Conservation (phyloP, 2,113 vertebrate species). For the Oncorhynchus clarkii region DNA sequence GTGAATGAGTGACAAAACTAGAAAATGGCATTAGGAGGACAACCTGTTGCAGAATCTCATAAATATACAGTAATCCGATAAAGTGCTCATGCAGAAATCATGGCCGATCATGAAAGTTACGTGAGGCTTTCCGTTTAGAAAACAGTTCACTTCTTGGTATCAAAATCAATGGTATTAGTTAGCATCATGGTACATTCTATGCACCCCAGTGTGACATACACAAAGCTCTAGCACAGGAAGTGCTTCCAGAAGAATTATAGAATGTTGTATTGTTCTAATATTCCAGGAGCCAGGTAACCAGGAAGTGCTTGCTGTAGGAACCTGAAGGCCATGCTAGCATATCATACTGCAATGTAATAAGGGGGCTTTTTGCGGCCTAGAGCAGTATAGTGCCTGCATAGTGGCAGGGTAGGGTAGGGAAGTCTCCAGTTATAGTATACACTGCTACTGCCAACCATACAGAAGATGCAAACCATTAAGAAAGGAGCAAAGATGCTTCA, state of each 20-base stretch:
- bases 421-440: not conserved
- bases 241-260: slow-evolving; percentile 33
- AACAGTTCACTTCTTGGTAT: not conserved
- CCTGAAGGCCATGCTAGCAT: not conserved
- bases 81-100: slow-evolving; percentile 56
- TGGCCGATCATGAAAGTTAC: not conserved
- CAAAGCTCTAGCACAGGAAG: slow-evolving; percentile 34
- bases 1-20: slow-evolving; percentile 5
- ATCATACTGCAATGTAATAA: too few species aligned
- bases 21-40: slow-evolving; percentile 8
- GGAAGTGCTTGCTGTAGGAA: slow-evolving; percentile 7
- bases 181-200: not conserved
- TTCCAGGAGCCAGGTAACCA: slow-evolving; percentile 2
- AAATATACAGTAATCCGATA: slow-evolving; percentile 59
- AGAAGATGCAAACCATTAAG: slow-evolving; percentile 10
- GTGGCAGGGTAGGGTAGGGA: not conserved
- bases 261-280: not conserved
- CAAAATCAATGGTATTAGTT: not conserved
- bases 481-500: not conserved
- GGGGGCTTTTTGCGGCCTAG: too few species aligned
- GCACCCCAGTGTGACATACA: slow-evolving; percentile 33
- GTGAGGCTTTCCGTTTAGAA: not conserved
- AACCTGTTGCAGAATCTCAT: slow-evolving; percentile 25
- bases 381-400: not conserved
- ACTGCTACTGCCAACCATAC: not conserved